Percentiles rank a stretch among this genome's conserved stretches.
Evolutionary conservation across 2,797 vertebrate genomes (phyloP).

Genomic region (Echiichthys vipera): DNA sequence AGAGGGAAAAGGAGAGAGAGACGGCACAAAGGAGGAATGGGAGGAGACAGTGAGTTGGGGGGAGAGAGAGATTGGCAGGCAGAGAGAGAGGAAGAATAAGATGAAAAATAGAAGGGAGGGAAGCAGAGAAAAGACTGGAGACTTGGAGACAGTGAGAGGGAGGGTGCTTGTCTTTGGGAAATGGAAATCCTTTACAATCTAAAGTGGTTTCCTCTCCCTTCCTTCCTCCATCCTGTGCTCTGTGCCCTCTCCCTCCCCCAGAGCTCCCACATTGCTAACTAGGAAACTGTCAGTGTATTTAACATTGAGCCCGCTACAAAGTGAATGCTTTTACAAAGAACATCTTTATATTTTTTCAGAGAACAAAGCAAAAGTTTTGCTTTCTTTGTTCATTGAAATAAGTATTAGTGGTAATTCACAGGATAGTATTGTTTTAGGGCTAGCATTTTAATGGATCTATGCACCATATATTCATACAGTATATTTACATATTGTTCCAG

Average conservation of each 20-base stretch:
- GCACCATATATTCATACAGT: neutral
- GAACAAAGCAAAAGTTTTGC: slow-evolving; percentile 4
- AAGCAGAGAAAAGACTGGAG: slow-evolving; percentile 37
- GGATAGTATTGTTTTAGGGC: neutral
- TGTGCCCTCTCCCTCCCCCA: slow-evolving; percentile 63
- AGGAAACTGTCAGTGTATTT: slow-evolving; percentile 70
- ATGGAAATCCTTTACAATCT: slow-evolving; percentile 90
- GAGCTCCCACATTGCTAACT: slow-evolving; percentile 69
- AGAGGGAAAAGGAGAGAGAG: slow-evolving; percentile 43
- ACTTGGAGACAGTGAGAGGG: slow-evolving; percentile 56
- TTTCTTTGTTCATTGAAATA: slow-evolving; percentile 25
- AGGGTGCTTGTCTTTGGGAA: slow-evolving; percentile 89
- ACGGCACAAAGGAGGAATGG: slow-evolving; percentile 17
- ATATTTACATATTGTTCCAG: neutral
- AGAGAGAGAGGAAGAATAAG: slow-evolving; percentile 25
- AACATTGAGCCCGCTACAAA: slow-evolving; percentile 49
- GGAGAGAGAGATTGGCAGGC: slow-evolving; percentile 4
- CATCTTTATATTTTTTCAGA: slow-evolving; percentile 3
- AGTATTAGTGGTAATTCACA: neutral
- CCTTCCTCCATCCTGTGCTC: slow-evolving; percentile 73
- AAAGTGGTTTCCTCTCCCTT: slow-evolving; percentile 88
- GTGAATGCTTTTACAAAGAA: slow-evolving; percentile 36
- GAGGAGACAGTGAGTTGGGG: neutral
- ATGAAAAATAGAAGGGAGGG: slow-evolving; percentile 31
- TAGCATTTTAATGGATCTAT: neutral